Evolutionary conservation across 1,140 invertebrate genomes (phyloP).

Genomic region (Listronotus oregonensis): DNA sequence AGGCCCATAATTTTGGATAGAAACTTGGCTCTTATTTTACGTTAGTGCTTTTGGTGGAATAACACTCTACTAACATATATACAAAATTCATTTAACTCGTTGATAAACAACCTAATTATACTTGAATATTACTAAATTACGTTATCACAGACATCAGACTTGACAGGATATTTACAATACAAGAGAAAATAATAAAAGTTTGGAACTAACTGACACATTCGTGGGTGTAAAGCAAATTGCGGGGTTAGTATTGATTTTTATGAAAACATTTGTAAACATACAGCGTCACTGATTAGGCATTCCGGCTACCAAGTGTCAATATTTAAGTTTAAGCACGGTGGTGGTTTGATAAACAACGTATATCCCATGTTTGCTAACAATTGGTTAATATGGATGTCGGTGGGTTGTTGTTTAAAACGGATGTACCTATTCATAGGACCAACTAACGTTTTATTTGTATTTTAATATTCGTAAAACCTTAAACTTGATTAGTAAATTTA

Average conservation of each 20-base stretch:
- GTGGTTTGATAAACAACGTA: slow-evolving; percentile 25
- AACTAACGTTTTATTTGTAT: too few species aligned
- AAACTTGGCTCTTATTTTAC: too few species aligned
- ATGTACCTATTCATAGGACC: neutral
- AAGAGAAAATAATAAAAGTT: slow-evolving; percentile 14
- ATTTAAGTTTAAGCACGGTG: slow-evolving; percentile 31
- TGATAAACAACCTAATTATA: too few species aligned
- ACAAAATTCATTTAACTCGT: too few species aligned
- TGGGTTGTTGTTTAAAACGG: neutral
- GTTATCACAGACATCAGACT: neutral
- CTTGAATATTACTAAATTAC: too few species aligned
- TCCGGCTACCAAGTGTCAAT: slow-evolving; percentile 33
- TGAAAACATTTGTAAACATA: slow-evolving; percentile 18
- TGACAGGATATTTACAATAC: slow-evolving; percentile 12
- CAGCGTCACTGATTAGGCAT: slow-evolving; percentile 28
- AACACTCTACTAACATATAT: too few species aligned
- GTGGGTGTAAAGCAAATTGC: slow-evolving; percentile 26
- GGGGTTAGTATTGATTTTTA: slow-evolving; percentile 29
- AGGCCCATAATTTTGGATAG: too few species aligned
- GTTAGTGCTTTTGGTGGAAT: too few species aligned
- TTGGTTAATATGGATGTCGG: slow-evolving; percentile 17
- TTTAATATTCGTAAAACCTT: too few species aligned
- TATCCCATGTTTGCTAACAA: slow-evolving; percentile 27
- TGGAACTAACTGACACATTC: slow-evolving; percentile 4
- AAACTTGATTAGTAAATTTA: too few species aligned